phyloP scores from a whole-genome alignment of 2,113 vertebrate genomes.

The Tonatia bakeri region DNA sequence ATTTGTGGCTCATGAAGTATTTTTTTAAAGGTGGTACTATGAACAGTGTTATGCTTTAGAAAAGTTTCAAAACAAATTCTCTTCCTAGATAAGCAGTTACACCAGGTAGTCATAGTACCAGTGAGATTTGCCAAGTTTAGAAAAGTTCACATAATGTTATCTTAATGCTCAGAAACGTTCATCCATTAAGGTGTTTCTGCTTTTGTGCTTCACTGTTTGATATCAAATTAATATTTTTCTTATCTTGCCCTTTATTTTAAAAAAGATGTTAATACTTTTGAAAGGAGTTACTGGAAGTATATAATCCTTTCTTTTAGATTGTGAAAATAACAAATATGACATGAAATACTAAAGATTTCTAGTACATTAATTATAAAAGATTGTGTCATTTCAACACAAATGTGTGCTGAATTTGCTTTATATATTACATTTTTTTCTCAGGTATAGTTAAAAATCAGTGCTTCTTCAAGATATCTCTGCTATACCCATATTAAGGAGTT shows the following conservation, averaged over 20 bases:
- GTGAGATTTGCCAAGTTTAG: background rate
- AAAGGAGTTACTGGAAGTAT: background rate
- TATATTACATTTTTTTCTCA: slow-evolving; percentile 29
- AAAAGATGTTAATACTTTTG: background rate
- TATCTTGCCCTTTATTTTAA: slow-evolving; percentile 18
- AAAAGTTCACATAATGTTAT: background rate
- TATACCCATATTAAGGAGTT: slow-evolving; percentile 4
- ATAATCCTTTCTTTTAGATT: background rate
- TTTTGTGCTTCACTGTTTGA: background rate
- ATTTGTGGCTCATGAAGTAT: background rate
- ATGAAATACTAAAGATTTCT: slow-evolving; percentile 32
- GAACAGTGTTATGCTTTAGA: background rate
- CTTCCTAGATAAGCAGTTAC: background rate
- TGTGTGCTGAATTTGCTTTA: slow-evolving; percentile 42
- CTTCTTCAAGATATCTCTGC: background rate
- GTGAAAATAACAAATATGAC: slow-evolving; percentile 10
- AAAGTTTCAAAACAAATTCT: background rate
- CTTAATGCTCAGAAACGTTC: background rate
- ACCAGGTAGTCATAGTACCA: background rate
- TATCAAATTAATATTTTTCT: slow-evolving; percentile 35
- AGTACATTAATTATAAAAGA: slow-evolving; percentile 46
- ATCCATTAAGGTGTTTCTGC: background rate
- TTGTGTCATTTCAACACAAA: slow-evolving; percentile 25
- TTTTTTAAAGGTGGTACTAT: background rate
- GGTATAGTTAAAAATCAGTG: background rate